Conservation (phyloP, 2,888 invertebrate species). For the Machimus rusticus region DNA sequence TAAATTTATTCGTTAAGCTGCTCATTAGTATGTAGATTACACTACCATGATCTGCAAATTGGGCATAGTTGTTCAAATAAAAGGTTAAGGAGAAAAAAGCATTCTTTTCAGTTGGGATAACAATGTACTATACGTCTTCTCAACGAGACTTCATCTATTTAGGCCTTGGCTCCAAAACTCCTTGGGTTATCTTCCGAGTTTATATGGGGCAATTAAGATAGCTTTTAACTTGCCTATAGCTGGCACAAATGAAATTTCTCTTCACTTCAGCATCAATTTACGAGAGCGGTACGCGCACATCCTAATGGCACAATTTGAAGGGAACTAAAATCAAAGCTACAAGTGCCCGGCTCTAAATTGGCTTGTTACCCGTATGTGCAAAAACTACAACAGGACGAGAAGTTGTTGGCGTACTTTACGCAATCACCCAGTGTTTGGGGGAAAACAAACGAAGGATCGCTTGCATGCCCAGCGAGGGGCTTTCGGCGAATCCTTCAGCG, state of each 20-base stretch:
- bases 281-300: not conserved
- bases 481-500: not conserved
- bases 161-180: too few species aligned
- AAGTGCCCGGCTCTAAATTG: slow-evolving; percentile 7
- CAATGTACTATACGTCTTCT: too few species aligned
- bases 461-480: not conserved
- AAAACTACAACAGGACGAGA: slow-evolving; percentile 28
- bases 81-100: too few species aligned
- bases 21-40: too few species aligned
- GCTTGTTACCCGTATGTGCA: slow-evolving; percentile 22
- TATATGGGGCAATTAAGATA: slow-evolving; percentile 15
- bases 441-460: slow-evolving; percentile 19
- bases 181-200: too few species aligned
- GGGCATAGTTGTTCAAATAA: too few species aligned
- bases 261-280: slow-evolving; percentile 32
- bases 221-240: slow-evolving; percentile 22
- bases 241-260: slow-evolving; percentile 28
- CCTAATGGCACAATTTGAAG: slow-evolving; percentile 18
- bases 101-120: too few species aligned
- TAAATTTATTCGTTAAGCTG: too few species aligned
- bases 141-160: too few species aligned
- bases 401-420: slow-evolving; percentile 28
- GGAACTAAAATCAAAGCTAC: slow-evolving; percentile 28
- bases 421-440: slow-evolving; percentile 22
- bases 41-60: too few species aligned